Base-by-base conservation (phyloP, 2,888 invertebrate species). In the Tenthredo scrophulariae region DNA sequence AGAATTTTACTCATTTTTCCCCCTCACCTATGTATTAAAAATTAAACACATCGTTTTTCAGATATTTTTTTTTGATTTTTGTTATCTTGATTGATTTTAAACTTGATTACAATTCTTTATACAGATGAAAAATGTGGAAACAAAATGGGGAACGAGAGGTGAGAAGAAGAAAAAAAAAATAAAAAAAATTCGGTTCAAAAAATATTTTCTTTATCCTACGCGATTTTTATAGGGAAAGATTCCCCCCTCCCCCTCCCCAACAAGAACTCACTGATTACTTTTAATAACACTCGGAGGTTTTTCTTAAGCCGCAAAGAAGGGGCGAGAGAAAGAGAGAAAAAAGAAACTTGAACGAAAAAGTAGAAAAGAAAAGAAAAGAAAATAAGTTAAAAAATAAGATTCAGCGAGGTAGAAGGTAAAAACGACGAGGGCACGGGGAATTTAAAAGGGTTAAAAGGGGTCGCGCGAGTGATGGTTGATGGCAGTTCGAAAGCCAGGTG, bases 401-500 rank as follows among this genome's bases (percentile, higher is more conserved):
- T 33, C 15, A 26, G 74, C 18, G 43, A 22, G 22, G 62, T 46
- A 22, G 5, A 7, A 62, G 18, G 22, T 40, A 40, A 37, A 62
- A 62, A 80, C 13, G 3, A 22, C 50, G 29, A 5, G 50, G 29
- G 33, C 50, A 26, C 50, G 33, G 50, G 29, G 54, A 67, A 67
- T 54, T 29, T 80, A 80, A 80, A 80, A 80, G 80, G 80, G 80
- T 80, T 80, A 65, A 80, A 80, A 58, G 80, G 80, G 80, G 33
- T 62, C 58, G 62, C 50, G 33, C 29, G 29, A 54, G n/a, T 43
- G 74, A 77, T 77, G 77, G 46, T 18, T 33, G 50, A 77, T 77
- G 54, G 77, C 46, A 29, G 46, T 77, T 54, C 40, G 46, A 54
- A 77, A 50, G 33, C 29, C 33, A 18, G 54, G 37, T 54, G 72